These are phyloP conservation scores for Speoplatyrhinus poulsoni DNA, from an alignment of 2,113 vertebrate species.

Conservation along the genomic window DNA sequence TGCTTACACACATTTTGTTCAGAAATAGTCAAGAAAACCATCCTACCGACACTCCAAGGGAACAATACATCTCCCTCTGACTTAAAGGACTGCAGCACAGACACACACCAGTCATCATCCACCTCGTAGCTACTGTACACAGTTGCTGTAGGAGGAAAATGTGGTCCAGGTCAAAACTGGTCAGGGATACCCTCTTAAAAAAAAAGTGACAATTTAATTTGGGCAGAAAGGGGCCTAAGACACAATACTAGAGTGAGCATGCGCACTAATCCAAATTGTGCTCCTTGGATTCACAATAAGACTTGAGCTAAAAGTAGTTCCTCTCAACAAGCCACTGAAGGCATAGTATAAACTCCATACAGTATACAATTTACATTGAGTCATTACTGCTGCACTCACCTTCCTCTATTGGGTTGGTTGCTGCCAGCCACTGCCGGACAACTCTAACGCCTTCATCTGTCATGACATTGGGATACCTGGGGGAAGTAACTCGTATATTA, in stretches of 20 bases:
- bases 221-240: too few relatives aligned
- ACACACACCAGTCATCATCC: slow-evolving; percentile 89
- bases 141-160: slow-evolving; percentile 66
- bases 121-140: slow-evolving; percentile 84
- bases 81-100: slow-evolving; percentile 86
- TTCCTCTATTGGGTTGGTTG: slow-evolving; percentile 79
- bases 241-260: too few relatives aligned
- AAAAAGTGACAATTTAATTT: too few relatives aligned
- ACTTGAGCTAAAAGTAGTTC: too few relatives aligned
- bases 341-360: neutral
- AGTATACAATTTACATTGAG: neutral
- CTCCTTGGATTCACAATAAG: too few relatives aligned
- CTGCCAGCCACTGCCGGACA: slow-evolving; percentile 82
- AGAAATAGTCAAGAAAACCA: neutral
- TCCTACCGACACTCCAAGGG: slow-evolving; percentile 89
- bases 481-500: neutral
- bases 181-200: too few relatives aligned
- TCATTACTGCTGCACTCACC: slow-evolving; percentile 57
- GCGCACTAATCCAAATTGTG: too few relatives aligned
- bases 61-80: slow-evolving; percentile 77
- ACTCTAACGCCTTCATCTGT: slow-evolving; percentile 80
- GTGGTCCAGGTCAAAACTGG: too few relatives aligned
- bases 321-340: neutral
- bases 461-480: slow-evolving; percentile 90
- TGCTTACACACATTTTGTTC: neutral